Evolutionary conservation across 2,797 vertebrate genomes (phyloP), one percentile per base, ranked within the genome.

Genomic region (Holocentrus rufus): DNA sequence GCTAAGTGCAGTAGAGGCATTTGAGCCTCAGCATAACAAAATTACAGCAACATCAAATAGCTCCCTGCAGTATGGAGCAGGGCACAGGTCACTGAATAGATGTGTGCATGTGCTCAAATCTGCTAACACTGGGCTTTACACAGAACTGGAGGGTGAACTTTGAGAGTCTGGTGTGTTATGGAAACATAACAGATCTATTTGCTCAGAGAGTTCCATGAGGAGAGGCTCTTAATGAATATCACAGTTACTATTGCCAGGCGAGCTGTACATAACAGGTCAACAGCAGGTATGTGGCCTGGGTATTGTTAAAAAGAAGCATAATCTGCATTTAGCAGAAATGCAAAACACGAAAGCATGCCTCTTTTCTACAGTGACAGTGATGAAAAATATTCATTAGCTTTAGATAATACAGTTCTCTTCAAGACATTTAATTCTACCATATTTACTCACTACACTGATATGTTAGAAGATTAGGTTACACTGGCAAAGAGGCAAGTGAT

Each of bases 251-350:
- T 13, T 58, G 58, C 57, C 11, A 52, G 65, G 55, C 64, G 58
- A 70, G 65, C 39, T 79, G 31, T 68, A 60, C 34, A 36, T 71
- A 49, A 59, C 9, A 55, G 20, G 71, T 72, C 25, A 66, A 53
- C 71, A 80, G 18, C 15, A 65, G 69, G 65, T 62, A 73, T 4
- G 25, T 27, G 25, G 25, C 25, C 25, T 27, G 47, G 49, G 25
- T 66, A 54, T 71, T 58, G 50, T 15, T 72, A 20, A 66, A 4
- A 65, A 61, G 23, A 72, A 67, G 25, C 18, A 47, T 17, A 36
- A 25, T 39, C 13, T 46, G 50, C 9, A 14, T n/a, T 4, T 8
- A 50, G 22, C 31, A 57, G 61, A 50, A 63, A 17, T n/a, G 31
- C 69, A 57, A 58, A 5, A 22, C 25, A 18, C 30, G 25, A 34